Evolutionary conservation across 2,113 vertebrate genomes (phyloP).

Genomic region (Petrocephalus microphthalmus): DNA sequence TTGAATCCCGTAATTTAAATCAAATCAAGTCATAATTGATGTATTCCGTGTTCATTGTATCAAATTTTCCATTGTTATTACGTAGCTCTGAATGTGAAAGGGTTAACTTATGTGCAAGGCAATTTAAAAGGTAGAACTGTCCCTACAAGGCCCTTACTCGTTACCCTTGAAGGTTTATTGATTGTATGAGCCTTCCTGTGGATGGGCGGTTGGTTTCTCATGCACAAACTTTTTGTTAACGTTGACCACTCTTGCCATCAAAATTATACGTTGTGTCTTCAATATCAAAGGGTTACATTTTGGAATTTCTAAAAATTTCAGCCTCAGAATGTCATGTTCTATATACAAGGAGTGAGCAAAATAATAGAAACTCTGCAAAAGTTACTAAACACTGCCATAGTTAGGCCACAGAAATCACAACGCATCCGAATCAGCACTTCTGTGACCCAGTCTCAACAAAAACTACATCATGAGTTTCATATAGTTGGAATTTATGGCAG

Average conservation of each 20-base stretch:
- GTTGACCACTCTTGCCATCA: background rate
- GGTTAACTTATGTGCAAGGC: background rate
- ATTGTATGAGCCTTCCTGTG: background rate
- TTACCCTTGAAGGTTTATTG: background rate
- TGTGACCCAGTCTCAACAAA: background rate
- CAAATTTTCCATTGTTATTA: background rate
- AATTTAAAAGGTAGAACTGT: background rate
- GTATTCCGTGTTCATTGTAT: background rate
- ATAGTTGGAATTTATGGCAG: background rate
- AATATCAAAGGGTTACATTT: background rate
- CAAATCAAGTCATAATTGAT: background rate
- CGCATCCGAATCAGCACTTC: background rate
- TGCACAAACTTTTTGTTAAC: background rate
- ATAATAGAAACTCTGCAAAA: background rate
- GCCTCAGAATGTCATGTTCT: background rate
- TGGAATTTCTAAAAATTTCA: background rate
- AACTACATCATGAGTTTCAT: background rate
- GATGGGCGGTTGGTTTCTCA: background rate
- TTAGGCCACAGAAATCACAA: background rate
- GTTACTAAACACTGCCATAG: background rate
- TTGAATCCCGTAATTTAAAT: background rate
- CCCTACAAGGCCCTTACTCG: background rate
- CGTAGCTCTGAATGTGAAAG: background rate
- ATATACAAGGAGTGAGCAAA: background rate
- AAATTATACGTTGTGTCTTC: background rate